A percentile compares a stretch with the other conserved stretches of the same genome.
Evolutionary conservation across 2,888 invertebrate species (phyloP).

Genomic region (Drosophila emarginata): DNA sequence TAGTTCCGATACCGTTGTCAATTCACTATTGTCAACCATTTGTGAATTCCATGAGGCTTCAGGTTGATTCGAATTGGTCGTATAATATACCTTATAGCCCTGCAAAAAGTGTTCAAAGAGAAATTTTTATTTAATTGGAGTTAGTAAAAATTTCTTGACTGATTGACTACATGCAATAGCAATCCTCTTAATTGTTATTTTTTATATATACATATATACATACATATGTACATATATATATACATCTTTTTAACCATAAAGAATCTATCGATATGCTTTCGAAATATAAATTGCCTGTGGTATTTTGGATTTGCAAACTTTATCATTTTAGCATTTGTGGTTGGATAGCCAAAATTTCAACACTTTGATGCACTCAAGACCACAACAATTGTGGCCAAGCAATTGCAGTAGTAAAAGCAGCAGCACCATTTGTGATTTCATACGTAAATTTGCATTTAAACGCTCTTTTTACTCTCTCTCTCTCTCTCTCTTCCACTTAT

Average conservation of each 20-base stretch:
- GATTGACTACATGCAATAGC: not conserved
- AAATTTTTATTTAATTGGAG: not conserved
- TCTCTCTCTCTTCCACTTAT: not conserved
- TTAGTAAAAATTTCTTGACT: not conserved
- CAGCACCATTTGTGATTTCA: conserved; percentile 52
- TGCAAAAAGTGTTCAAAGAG: conserved; percentile 80
- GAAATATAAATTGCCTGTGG: conserved; percentile 2
- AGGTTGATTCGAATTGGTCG: conserved; percentile 92
- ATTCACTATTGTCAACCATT: conserved; percentile 95
- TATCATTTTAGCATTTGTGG: conserved; percentile 53
- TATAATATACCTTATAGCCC: conserved; percentile 99
- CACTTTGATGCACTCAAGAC: conserved; percentile 30
- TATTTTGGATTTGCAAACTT: conserved; percentile 57
- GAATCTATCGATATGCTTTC: not conserved
- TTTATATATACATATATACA: not conserved
- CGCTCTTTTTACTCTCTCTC: conserved; percentile 26
- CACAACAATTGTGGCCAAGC: conserved; percentile 62
- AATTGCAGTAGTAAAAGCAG: conserved; percentile 41
- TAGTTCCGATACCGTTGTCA: conserved; percentile 96
- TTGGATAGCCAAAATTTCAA: conserved; percentile 10
- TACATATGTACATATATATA: too few relatives aligned
- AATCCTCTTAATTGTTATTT: not conserved
- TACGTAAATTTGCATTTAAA: conserved; percentile 65
- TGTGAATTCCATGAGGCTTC: conserved; percentile 96
- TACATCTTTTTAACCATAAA: not conserved